These are phyloP conservation scores for Daktulosphaira vitifoliae DNA, from an alignment of 1,140 invertebrate genomes.

Conservation along the genomic window DNA sequence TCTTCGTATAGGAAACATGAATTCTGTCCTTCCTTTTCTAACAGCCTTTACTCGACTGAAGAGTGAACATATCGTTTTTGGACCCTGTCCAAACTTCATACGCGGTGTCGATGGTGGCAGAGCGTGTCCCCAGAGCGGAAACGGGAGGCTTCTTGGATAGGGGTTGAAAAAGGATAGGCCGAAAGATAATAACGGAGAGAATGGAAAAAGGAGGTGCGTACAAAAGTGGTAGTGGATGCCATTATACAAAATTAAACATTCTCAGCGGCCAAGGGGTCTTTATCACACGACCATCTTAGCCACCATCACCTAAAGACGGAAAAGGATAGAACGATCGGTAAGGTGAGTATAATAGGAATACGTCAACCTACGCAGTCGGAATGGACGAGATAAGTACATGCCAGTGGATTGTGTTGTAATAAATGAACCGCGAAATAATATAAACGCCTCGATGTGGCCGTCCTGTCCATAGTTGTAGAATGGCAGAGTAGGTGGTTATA, in stretches of 20 bases:
- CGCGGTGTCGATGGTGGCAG: neutral
- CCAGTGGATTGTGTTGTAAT: conserved; percentile 30
- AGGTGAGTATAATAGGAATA: neutral
- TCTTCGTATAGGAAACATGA: neutral
- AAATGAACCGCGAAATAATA: conserved; percentile 31
- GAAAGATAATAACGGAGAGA: neutral
- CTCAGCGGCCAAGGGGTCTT: conserved; percentile 30
- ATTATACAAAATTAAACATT: conserved; percentile 33
- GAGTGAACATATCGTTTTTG: neutral
- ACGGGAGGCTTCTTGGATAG: too few species aligned
- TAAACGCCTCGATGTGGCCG: conserved; percentile 14
- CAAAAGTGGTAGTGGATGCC: neutral
- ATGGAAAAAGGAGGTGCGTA: neutral
- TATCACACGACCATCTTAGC: neutral
- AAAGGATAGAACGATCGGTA: neutral
- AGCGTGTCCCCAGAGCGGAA: conserved; percentile 24
- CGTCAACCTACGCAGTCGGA: conserved; percentile 30
- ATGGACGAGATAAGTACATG: conserved; percentile 30
- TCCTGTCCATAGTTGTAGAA: neutral
- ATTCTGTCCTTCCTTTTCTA: too few species aligned
- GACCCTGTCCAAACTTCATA: conserved; percentile 8
- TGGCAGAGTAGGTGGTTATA: neutral
- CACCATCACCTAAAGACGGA: neutral
- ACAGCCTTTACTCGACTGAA: neutral
- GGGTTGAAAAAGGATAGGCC: neutral